phyloP scores from a whole-genome alignment of 2,888 invertebrate species.

The Lycophotia porphyrea region DNA sequence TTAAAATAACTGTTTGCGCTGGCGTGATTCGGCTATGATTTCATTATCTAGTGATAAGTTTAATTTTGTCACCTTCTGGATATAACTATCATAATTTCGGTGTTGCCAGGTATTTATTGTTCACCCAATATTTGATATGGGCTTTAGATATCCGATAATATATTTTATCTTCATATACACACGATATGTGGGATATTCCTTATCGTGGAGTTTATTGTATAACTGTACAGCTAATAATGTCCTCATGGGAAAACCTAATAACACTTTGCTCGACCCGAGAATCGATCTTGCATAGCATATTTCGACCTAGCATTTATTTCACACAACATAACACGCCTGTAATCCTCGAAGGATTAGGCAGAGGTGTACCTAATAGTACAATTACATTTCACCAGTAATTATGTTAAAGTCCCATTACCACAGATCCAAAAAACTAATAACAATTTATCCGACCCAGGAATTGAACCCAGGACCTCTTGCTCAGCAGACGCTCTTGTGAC shows the following conservation, averaged over 20 bases:
- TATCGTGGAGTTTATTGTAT: neutral
- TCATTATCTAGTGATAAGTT: slow-evolving; percentile 42
- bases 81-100: neutral
- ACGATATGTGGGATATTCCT: neutral
- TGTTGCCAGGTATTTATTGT: slow-evolving; percentile 17
- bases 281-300: neutral
- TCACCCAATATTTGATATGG: neutral
- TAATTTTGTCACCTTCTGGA: slow-evolving; percentile 2
- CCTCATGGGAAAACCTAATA: neutral
- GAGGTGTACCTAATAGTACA: too few relatives aligned
- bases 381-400: too few relatives aligned
- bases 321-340: too few relatives aligned
- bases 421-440: too few relatives aligned
- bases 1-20: slow-evolving; percentile 25
- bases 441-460: too few relatives aligned
- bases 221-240: neutral
- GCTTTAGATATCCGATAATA: neutral
- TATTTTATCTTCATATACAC: neutral
- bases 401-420: too few relatives aligned
- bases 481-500: too few relatives aligned
- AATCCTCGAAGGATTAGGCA: too few relatives aligned
- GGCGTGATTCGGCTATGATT: slow-evolving; percentile 17
- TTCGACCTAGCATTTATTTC: neutral
- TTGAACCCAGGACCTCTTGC: too few relatives aligned
- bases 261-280: neutral